Base-by-base conservation (phyloP, 2,113 vertebrate species). In the Petrocephalus zakoni region DNA sequence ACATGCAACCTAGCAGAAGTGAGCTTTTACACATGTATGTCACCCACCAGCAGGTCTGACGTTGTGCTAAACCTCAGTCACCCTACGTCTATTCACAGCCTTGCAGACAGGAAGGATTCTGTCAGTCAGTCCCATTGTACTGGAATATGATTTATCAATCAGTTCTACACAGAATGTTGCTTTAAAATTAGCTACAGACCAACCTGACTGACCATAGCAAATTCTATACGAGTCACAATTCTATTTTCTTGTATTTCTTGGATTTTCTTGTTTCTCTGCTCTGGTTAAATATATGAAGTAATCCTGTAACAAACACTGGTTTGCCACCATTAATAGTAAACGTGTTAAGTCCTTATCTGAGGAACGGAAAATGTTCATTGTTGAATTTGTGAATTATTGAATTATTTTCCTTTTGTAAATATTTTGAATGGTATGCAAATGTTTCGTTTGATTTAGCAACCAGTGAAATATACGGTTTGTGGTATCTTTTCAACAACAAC, bases 21-120 rank as follows among this genome's bases (percentile, higher is more conserved):
- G 85, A 89, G 93, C 51, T 86, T 93, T 85, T 92, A 94, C 52
- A 93, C 93, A 92, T 92, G 90, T 92, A 93, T 87, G 5, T 92
- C 93, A 89, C 92, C 72, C 87, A 94, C 93, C 72, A 94, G 82
- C 25, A 91, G 93, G 72, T 92, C 92, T 68, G 93, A 94, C 61
- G 2, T 11, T 34, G 89, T 90, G 22, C 56, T 93, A 89, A 92
- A 92, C n/a, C 91, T 92, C 56, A 91, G 88, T 89, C 94, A 94
- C 47, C 90, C 92, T 25, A 89, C 91, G 86, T 17, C 92, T 84
- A 90, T 90, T 37, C 88, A 84, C 86, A 91, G 64, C 86, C 58
- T 25, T 29, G 42, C 91, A n/a, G 46, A 89, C 0, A 92, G 93
- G 52, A 92, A 94, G 92, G 92, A 94, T 88, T 94, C 93, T 0